These are phyloP conservation scores for Corticium candelabrum DNA, from an alignment of 37 sponge, comb jelly and placozoan species.

Conservation along the genomic window DNA sequence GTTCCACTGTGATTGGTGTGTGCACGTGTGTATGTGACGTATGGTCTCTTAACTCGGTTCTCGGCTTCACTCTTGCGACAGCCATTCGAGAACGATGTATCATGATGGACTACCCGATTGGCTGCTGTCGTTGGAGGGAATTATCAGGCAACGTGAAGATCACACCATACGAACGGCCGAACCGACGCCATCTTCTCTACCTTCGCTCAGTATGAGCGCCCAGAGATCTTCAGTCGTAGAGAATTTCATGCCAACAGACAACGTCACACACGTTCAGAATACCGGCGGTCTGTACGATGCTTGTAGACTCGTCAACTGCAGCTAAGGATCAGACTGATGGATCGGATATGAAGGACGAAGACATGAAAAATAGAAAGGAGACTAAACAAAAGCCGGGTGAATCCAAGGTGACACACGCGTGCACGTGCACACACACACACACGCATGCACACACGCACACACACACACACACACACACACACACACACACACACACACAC, in stretches of 20 bases:
- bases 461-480: too few relatives aligned
- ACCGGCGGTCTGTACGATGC: too few relatives aligned
- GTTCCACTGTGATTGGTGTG: too few relatives aligned
- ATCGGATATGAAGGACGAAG: neutral
- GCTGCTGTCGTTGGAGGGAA: neutral
- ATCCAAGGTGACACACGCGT: too few relatives aligned
- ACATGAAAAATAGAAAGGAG: neutral
- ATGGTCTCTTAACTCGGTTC: neutral
- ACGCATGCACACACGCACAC: too few relatives aligned
- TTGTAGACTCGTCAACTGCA: too few relatives aligned
- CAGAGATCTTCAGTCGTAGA: too few relatives aligned
- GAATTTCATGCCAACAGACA: too few relatives aligned
- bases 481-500: conserved; percentile 17
- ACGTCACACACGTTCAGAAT: too few relatives aligned
- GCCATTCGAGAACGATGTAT: neutral
- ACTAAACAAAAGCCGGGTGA: neutral
- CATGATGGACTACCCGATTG: neutral
- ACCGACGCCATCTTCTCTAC: neutral
- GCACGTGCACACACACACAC: too few relatives aligned
- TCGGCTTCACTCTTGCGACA: neutral
- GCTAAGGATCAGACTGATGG: neutral
- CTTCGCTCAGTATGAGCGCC: neutral
- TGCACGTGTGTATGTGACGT: neutral
- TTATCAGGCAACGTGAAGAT: neutral
- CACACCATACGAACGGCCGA: neutral